phyloP scores from a whole-genome alignment of 2,113 vertebrate genomes.

The Serinus canaria region DNA sequence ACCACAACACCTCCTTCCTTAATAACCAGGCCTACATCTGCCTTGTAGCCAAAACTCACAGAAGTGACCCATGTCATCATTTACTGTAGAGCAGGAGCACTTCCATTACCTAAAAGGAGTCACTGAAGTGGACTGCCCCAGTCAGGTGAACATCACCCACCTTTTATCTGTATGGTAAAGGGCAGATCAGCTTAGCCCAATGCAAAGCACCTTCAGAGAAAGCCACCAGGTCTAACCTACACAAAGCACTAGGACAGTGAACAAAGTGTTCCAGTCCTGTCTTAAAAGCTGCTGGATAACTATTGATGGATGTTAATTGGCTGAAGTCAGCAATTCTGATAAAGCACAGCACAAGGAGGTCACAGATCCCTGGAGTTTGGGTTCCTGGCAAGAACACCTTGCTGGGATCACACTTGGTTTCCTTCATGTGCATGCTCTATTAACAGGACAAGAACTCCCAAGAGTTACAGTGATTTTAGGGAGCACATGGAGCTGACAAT shows the following conservation, averaged over 20 bases:
- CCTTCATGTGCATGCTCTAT: neutral
- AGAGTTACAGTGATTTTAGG: neutral
- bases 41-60: neutral
- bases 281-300: neutral
- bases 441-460: neutral
- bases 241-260: neutral
- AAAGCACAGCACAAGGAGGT: neutral
- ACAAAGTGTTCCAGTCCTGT: neutral
- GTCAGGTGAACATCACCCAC: neutral
- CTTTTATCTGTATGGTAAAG: neutral
- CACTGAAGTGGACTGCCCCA: neutral
- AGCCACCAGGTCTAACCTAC: neutral
- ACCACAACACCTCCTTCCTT: neutral
- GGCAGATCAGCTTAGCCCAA: neutral
- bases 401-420: neutral
- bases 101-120: neutral
- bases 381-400: neutral
- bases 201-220: neutral
- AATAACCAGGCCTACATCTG: neutral
- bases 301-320: neutral
- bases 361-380: neutral
- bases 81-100: neutral
- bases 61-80: neutral
- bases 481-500: neutral
- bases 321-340: neutral